Percentiles rank a stretch among this genome's conserved stretches.
Evolutionary conservation across 2,113 vertebrate species (phyloP).

Genomic region (Bubalus kerabau): DNA sequence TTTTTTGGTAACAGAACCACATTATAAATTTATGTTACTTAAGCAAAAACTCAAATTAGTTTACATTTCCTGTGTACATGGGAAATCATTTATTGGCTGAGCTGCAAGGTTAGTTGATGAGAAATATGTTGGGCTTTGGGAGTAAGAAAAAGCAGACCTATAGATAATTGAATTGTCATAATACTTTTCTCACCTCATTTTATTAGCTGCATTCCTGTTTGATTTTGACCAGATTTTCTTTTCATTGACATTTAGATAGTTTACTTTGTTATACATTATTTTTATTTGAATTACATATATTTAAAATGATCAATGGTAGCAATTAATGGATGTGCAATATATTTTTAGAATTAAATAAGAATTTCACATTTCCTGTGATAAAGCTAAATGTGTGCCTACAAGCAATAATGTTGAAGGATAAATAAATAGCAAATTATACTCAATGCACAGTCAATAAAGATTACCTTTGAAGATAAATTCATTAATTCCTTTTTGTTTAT

Average conservation of each 20-base stretch:
- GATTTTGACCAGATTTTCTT: neutral
- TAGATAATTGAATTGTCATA: neutral
- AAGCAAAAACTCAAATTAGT: constrained; percentile 43
- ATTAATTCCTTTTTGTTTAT: neutral
- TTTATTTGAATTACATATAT: neutral
- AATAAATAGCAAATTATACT: neutral
- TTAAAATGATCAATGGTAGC: neutral
- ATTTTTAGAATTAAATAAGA: constrained; percentile 6
- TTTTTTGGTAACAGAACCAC: constrained; percentile 20
- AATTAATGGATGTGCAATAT: neutral
- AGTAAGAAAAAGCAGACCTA: neutral
- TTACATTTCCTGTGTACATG: neutral
- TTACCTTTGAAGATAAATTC: neutral
- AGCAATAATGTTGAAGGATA: neutral
- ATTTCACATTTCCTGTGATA: neutral
- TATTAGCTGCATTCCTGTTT: neutral
- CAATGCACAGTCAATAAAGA: neutral
- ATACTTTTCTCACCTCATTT: neutral
- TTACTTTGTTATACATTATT: neutral
- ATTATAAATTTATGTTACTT: constrained; percentile 41
- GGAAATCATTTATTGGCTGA: neutral
- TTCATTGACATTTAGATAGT: neutral
- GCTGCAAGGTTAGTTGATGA: neutral
- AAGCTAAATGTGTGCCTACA: neutral
- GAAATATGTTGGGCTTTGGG: neutral